Conservation (phyloP, 2,888 invertebrate species). For the Nebria brevicollis region DNA sequence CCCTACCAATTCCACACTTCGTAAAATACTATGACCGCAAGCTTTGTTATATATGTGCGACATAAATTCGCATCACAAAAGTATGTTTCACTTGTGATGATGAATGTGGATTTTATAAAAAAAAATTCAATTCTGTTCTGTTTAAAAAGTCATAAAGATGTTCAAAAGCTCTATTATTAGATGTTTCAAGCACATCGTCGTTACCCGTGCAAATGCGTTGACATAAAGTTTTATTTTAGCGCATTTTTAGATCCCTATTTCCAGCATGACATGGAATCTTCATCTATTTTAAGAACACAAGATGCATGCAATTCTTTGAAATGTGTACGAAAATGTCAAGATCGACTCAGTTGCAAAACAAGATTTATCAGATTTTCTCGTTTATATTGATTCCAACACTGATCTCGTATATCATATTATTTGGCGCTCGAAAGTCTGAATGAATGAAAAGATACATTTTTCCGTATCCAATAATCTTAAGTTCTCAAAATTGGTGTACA, state of each 20-base stretch:
- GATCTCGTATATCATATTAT: too few species aligned
- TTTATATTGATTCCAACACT: background rate
- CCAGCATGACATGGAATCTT: background rate
- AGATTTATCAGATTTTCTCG: background rate
- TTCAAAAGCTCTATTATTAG: background rate
- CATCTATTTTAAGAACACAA: background rate
- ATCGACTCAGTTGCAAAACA: background rate
- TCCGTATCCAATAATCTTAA: too few species aligned
- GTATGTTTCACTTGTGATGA: too few species aligned
- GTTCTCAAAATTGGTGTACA: too few species aligned
- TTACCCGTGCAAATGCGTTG: background rate
- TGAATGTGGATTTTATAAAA: too few species aligned
- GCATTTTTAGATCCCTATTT: background rate
- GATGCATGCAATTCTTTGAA: background rate
- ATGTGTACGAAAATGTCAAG: background rate
- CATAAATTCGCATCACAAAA: too few species aligned
- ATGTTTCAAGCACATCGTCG: background rate
- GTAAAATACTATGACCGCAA: too few species aligned
- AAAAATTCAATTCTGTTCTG: background rate
- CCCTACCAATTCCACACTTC: too few species aligned
- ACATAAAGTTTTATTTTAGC: background rate
- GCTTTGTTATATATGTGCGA: too few species aligned
- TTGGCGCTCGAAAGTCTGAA: too few species aligned
- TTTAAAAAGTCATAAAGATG: background rate
- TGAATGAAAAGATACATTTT: too few species aligned